Percentiles rank a stretch among this genome's conserved stretches.
Conservation (phyloP, 2,888 invertebrate species). For the Trissoscelio sp. region DNA sequence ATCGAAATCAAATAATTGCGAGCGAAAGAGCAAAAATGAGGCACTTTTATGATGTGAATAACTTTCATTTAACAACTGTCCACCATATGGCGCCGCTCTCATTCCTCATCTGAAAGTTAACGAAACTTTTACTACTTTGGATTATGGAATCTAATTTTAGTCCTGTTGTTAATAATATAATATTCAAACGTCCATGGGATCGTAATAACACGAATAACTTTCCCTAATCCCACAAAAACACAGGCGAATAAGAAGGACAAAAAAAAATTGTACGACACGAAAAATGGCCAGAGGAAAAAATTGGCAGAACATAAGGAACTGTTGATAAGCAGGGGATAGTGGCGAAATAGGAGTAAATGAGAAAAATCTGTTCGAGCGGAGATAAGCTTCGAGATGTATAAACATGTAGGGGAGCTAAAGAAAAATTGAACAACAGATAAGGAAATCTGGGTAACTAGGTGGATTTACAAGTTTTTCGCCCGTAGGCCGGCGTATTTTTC, state of each 20-base stretch:
- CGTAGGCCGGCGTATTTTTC: slow-evolving; percentile 11
- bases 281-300: slow-evolving; percentile 33
- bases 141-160: slow-evolving; percentile 61
- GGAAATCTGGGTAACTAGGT: slow-evolving; percentile 61
- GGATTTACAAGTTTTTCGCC: slow-evolving; percentile 50
- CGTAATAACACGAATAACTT: too few species aligned
- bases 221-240: neutral
- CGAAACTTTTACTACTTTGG: slow-evolving; percentile 58
- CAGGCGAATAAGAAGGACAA: neutral
- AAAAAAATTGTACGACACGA: neutral
- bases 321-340: slow-evolving; percentile 64
- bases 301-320: slow-evolving; percentile 59
- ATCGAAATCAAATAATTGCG: slow-evolving; percentile 47
- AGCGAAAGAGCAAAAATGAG: slow-evolving; percentile 50
- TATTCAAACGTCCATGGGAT: slow-evolving; percentile 10
- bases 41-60: slow-evolving; percentile 58
- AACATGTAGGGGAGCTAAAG: slow-evolving; percentile 56
- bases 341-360: slow-evolving; percentile 59
- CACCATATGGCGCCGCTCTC: slow-evolving; percentile 59
- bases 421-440: slow-evolving; percentile 61
- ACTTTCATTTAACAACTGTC: slow-evolving; percentile 67
- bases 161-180: slow-evolving; percentile 59
- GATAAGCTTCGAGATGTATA: slow-evolving; percentile 58
- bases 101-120: slow-evolving; percentile 61
- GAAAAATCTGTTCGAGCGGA: slow-evolving; percentile 57